Conservation (phyloP, 2,797 vertebrate species). For the Ceryle rudis region DNA sequence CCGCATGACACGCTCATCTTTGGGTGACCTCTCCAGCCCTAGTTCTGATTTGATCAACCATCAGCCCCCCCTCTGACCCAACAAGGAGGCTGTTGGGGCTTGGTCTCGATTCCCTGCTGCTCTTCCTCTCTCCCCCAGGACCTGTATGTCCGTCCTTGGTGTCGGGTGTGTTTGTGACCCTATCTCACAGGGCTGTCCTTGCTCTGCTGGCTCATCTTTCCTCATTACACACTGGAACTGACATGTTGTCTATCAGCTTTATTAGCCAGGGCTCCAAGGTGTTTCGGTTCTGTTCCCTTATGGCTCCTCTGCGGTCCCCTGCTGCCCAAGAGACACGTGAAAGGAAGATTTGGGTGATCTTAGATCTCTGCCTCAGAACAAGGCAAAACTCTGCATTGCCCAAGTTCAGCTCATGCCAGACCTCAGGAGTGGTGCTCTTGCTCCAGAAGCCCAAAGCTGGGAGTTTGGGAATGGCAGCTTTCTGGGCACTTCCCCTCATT, state of each 20-base stretch:
- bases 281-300: background rate
- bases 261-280: background rate
- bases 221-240: rapidly evolving
- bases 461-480: background rate
- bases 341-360: background rate
- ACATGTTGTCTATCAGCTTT: background rate
- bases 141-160: rapidly evolving
- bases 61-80: background rate
- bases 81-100: rapidly evolving
- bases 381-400: background rate
- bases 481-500: background rate
- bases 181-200: background rate
- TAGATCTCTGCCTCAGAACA: background rate
- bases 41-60: background rate
- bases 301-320: background rate
- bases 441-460: too few species aligned
- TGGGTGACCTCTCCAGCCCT: background rate
- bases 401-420: background rate
- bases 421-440: background rate
- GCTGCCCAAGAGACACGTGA: background rate
- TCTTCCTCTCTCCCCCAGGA: background rate
- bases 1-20: rapidly evolving
- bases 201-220: background rate
- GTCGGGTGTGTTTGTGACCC: rapidly evolving
- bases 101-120: background rate